Conservation (phyloP, 2,797 vertebrate genomes). For the Sciaenops ocellatus region DNA sequence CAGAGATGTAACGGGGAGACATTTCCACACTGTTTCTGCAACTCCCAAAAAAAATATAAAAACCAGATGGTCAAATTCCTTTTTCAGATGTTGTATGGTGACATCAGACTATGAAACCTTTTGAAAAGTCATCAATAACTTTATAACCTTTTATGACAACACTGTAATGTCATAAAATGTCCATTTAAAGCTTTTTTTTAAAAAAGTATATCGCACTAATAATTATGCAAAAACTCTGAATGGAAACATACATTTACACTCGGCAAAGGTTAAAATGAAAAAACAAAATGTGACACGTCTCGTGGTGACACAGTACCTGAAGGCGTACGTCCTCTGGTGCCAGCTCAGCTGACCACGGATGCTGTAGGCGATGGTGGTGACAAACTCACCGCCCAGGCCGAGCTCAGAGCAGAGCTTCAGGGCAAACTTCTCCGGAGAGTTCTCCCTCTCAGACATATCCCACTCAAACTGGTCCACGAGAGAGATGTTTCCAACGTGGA, state of each 20-base stretch:
- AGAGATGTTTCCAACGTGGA: conserved; percentile 98
- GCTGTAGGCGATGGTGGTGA: conserved; percentile 98
- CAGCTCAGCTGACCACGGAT: conserved; percentile 98
- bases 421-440: conserved; percentile 96
- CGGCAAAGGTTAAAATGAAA: too few species aligned
- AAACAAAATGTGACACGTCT: neutral
- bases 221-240: too few species aligned
- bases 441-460: conserved; percentile 99
- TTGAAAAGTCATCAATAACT: neutral
- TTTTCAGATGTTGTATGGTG: neutral
- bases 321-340: conserved; percentile 98
- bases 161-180: too few species aligned
- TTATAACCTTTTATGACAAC: too few species aligned
- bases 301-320: conserved; percentile 87
- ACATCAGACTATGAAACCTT: neutral
- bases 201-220: too few species aligned
- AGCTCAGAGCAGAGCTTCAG: conserved; percentile 97
- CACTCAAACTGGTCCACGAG: conserved; percentile 99
- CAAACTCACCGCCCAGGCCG: conserved; percentile 96
- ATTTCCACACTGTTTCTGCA: neutral
- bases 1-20: neutral
- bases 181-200: too few species aligned
- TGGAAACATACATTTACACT: too few species aligned
- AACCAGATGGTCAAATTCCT: neutral
- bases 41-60: neutral